phyloP scores from a whole-genome alignment of 2,113 vertebrate genomes.

The Condylura cristata region DNA sequence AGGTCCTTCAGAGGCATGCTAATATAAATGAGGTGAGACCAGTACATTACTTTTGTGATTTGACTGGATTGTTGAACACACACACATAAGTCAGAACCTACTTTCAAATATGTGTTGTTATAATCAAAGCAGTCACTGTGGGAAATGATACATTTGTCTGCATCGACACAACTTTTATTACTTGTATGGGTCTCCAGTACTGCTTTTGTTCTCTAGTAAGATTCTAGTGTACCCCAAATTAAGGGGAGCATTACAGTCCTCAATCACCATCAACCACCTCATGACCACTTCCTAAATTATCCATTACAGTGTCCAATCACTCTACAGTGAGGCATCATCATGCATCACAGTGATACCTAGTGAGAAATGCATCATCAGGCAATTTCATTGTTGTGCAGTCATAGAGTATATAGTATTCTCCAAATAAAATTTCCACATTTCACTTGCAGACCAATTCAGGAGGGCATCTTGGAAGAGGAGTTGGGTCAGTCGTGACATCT shows the following conservation, averaged over 20 bases:
- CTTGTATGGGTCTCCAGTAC: not conserved
- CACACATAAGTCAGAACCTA: not conserved
- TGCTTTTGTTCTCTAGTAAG: not conserved
- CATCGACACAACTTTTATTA: not conserved
- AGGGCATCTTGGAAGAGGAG: not conserved
- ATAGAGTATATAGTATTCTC: not conserved
- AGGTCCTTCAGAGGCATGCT: conserved; percentile 17
- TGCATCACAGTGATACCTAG: too few species aligned
- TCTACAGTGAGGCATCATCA: not conserved
- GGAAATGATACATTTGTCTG: conserved; percentile 6
- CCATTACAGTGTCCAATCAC: not conserved
- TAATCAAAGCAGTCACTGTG: conserved; percentile 16
- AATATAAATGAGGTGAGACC: conserved; percentile 31
- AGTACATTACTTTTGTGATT: not conserved
- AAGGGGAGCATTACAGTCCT: not conserved
- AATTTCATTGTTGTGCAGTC: not conserved
- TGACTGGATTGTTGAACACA: conserved; percentile 1
- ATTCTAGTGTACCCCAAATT: not conserved
- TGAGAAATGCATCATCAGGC: not conserved
- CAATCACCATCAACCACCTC: not conserved
- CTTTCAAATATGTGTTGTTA: conserved; percentile 9
- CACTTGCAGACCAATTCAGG: not conserved
- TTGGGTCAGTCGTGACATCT: not conserved
- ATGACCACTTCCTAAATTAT: not conserved
- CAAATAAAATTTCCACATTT: not conserved